phyloP scores from a whole-genome alignment of 2,113 vertebrate genomes.

The Marmota flaviventris region DNA sequence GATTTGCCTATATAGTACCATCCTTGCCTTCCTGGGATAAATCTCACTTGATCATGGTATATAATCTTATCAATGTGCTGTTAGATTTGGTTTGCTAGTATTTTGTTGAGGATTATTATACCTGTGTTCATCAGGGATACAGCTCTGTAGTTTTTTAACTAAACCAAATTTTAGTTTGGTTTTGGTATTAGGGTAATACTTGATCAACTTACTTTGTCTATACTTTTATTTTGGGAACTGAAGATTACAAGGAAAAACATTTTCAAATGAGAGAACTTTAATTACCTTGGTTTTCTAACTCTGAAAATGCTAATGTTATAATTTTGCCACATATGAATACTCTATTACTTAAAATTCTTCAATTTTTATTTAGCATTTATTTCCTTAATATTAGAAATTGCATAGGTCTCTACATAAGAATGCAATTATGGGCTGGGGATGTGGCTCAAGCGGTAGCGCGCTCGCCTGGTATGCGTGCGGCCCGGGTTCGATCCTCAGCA shows the following conservation, averaged over 20 bases:
- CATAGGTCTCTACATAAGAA: not conserved
- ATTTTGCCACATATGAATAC: not conserved
- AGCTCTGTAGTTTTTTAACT: too few species aligned
- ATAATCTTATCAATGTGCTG: too few species aligned
- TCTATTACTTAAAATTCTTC: conserved; percentile 41
- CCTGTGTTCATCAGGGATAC: too few species aligned
- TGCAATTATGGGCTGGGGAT: not conserved
- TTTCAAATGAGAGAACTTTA: conserved; percentile 74
- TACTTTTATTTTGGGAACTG: conserved; percentile 67
- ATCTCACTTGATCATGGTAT: too few species aligned
- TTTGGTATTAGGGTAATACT: not conserved
- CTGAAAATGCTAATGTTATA: conserved; percentile 76
- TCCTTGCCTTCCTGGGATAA: too few species aligned
- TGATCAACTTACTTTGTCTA: conserved; percentile 59
- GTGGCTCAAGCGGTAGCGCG: too few species aligned
- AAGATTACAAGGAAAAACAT: conserved; percentile 66
- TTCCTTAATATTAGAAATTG: conserved; percentile 22
- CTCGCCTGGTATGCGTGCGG: too few species aligned
- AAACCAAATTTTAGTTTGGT: not conserved
- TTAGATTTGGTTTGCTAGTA: too few species aligned
- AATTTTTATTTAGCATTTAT: not conserved
- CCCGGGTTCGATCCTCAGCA: too few species aligned
- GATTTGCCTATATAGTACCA: too few species aligned
- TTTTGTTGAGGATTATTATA: too few species aligned
- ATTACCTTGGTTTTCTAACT: conserved; percentile 74